Conservation (phyloP, 1,140 invertebrate species). For the Leptinotarsa texana region DNA sequence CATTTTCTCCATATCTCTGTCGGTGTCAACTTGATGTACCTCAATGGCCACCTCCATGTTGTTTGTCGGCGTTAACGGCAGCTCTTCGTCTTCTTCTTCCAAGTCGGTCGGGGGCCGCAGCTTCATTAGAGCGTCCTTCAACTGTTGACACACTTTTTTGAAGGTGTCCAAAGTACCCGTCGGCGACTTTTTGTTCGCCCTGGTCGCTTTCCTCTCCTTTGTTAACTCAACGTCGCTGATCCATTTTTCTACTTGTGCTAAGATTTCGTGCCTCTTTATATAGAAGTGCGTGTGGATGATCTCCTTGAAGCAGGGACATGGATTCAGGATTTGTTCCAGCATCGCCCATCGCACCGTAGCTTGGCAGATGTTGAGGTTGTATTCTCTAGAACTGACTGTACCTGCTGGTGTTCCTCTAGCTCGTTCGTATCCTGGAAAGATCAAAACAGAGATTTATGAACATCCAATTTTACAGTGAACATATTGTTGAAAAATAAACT, state of each 20-base stretch:
- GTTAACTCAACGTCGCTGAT: constrained; percentile 67
- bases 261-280: constrained; percentile 90
- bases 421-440: constrained; percentile 74
- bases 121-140: constrained; percentile 59
- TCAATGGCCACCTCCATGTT: constrained; percentile 43
- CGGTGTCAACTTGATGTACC: constrained; percentile 59
- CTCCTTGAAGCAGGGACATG: constrained; percentile 91
- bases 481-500: too few species aligned
- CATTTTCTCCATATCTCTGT: constrained; percentile 76
- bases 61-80: constrained; percentile 46
- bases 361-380: constrained; percentile 95
- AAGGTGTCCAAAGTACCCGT: constrained; percentile 48
- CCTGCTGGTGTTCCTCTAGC: constrained; percentile 86
- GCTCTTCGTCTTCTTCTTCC: constrained; percentile 52
- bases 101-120: constrained; percentile 74
- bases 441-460: too few species aligned
- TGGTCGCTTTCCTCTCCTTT: constrained; percentile 34
- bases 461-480: too few species aligned
- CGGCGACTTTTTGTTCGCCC: constrained; percentile 33
- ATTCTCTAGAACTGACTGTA: constrained; percentile 86
- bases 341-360: constrained; percentile 96
- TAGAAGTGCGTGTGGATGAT: constrained; percentile 94
- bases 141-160: constrained; percentile 73
- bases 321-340: constrained; percentile 89
- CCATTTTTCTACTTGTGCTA: constrained; percentile 88